Evolutionary conservation across 2,888 invertebrate genomes (phyloP).

Genomic region (Acanthacorydalis orientalis): DNA sequence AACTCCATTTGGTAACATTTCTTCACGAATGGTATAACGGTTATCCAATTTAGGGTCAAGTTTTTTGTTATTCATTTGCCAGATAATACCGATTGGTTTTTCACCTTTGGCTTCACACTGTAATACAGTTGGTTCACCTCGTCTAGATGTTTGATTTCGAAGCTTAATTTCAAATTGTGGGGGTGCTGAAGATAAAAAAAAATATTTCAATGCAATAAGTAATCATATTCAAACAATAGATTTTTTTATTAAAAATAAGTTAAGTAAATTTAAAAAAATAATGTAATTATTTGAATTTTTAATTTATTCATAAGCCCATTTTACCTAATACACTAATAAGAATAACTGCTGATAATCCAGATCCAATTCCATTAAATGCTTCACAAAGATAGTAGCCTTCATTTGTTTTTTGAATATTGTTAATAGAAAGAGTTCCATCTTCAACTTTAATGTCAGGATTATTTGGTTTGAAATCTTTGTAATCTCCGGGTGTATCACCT

Average conservation of each 20-base stretch:
- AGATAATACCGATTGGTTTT: slow-evolving; percentile 84
- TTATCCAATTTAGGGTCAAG: slow-evolving; percentile 80
- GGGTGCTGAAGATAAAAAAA: slow-evolving; percentile 45
- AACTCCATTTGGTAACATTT: slow-evolving; percentile 74
- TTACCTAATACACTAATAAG: slow-evolving; percentile 84
- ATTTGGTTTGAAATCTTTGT: slow-evolving; percentile 79
- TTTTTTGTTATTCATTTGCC: slow-evolving; percentile 90
- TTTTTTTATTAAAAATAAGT: not conserved
- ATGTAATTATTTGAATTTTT: no score
- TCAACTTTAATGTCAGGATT: slow-evolving; percentile 84
- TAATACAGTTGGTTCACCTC: slow-evolving; percentile 78
- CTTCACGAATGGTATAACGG: slow-evolving; percentile 71
- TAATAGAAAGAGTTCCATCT: slow-evolving; percentile 81
- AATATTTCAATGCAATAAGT: slow-evolving; percentile 3
- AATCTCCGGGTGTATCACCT: slow-evolving; percentile 86
- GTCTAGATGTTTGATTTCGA: slow-evolving; percentile 77
- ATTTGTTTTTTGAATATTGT: slow-evolving; percentile 82
- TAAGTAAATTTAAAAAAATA: not conserved
- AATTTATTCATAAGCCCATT: slow-evolving; percentile 7
- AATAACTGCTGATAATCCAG: slow-evolving; percentile 86
- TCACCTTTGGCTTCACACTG: slow-evolving; percentile 89
- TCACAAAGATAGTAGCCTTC: slow-evolving; percentile 93
- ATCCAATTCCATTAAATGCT: slow-evolving; percentile 90
- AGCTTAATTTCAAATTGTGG: slow-evolving; percentile 87
- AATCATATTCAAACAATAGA: not conserved